Evolutionary conservation across 2,888 invertebrate genomes (phyloP).

Genomic region (Pardosa pseudoannulata): DNA sequence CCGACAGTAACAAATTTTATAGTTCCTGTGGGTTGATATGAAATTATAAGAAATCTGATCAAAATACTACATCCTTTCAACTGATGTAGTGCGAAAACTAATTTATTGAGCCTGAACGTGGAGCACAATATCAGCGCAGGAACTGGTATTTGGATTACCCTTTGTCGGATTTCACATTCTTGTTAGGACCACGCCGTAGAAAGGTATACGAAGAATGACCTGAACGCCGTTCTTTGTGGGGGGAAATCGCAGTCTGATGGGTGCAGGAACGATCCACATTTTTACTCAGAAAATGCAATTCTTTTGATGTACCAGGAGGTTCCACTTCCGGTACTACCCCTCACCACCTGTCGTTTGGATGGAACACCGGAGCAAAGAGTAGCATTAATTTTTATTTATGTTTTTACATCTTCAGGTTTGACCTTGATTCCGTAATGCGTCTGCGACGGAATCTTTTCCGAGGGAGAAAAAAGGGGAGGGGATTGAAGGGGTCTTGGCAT

Average conservation of each 20-base stretch:
- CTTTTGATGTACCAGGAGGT: constrained; percentile 1
- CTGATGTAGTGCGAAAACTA: neutral
- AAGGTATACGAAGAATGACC: constrained; percentile 59
- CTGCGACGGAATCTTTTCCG: constrained; percentile 13
- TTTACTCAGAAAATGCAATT: constrained; percentile 21
- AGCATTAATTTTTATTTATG: neutral
- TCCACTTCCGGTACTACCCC: constrained; percentile 38
- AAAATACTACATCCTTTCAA: no score
- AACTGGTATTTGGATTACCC: constrained; percentile 35
- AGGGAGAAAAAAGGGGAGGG: neutral
- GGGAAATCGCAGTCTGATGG: neutral
- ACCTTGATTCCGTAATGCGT: constrained; percentile 46
- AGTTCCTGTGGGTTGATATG: no score
- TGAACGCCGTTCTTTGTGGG: constrained; percentile 11
- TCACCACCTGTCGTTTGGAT: constrained; percentile 42
- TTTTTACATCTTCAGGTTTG: constrained; percentile 26
- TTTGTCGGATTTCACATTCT: constrained; percentile 33
- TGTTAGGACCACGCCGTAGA: constrained; percentile 44
- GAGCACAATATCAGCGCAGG: constrained; percentile 1
- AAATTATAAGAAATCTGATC: no score
- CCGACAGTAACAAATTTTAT: no score
- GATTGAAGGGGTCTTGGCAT: constrained; percentile 19
- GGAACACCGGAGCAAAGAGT: neutral
- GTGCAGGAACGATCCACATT: constrained; percentile 26
- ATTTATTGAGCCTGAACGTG: neutral